Base-by-base conservation (phyloP, 2,113 vertebrate genomes). In the Grammomys surdaster region DNA sequence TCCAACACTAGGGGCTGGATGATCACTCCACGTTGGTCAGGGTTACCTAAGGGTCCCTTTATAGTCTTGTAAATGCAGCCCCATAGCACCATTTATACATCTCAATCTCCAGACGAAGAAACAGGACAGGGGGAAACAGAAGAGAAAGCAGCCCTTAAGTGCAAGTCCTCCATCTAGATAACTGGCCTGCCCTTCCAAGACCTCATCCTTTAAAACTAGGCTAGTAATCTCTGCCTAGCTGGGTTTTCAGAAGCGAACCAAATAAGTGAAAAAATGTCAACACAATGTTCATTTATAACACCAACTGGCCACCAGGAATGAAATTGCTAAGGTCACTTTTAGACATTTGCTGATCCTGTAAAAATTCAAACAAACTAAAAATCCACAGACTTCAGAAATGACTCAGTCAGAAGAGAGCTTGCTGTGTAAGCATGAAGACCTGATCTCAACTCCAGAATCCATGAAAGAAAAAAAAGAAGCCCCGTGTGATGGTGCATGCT, bases 201-300 rank as follows among this genome's bases (percentile, higher is more conserved):
- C 73, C 20, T 89, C 48, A 7, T 92, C 95, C 95, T 94, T 93
- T 84, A 48, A 96, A 91, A 95, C 90, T 46, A 5, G 48, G 26
- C 17, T 33, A 86, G n/a, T 60, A 81, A 86, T 43, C 70, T 72
- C 65, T n/a, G 19, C 16, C 20, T 80, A 80, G 31, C 43, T 69
- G 43, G 24, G 2, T 90, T 94, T 85, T 86, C 48, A 93, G 76
- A 95, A 90, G 81, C 46, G 33, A 54, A 84, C 54, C 67, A 89
- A 82, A 7, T 67, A 73, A 90, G 54, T 43, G 48, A 36, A 95
- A 90, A 90, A 43, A 65, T 72, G n/a, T 67, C 31, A 77, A 20
- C 10, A 54, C 56, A 43, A 65, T 43, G 22, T 51, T 76, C 26
- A 26, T 19, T 58, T 89, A n/a, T 82, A 33, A 75, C 43, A 87